A percentile compares a stretch with the other conserved stretches of the same genome.
Conservation (phyloP, 2,888 invertebrate species). For the Panzeria rudis region DNA sequence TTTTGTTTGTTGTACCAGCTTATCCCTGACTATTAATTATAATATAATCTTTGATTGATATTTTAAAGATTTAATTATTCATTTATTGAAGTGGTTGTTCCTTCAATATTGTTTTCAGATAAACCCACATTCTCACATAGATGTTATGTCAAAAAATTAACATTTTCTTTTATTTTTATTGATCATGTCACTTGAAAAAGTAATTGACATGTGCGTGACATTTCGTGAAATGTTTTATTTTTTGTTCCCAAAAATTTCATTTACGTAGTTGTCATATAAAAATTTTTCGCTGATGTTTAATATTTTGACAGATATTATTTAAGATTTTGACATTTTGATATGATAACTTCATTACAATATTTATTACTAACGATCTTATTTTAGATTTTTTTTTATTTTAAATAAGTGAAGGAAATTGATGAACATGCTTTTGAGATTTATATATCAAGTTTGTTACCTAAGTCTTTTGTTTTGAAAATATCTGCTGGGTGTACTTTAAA, state of each 20-base stretch:
- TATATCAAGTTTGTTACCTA: slow-evolving; percentile 8
- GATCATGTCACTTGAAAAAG: slow-evolving; percentile 59
- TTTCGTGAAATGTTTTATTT: slow-evolving; percentile 51
- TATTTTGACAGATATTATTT: slow-evolving; percentile 73
- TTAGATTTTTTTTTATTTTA: slow-evolving; percentile 26
- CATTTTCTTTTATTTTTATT: slow-evolving; percentile 55
- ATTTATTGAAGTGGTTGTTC: background rate
- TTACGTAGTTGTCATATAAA: background rate
- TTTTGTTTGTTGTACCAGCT: background rate
- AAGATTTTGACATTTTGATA: slow-evolving; percentile 80
- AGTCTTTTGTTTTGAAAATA: slow-evolving; percentile 8
- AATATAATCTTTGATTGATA: background rate
- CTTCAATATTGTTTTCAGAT: slow-evolving; percentile 7
- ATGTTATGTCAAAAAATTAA: slow-evolving; percentile 41
- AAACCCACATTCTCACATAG: slow-evolving; percentile 51
- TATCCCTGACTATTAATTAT: background rate
- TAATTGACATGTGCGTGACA: slow-evolving; percentile 71
- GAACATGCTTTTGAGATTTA: background rate
- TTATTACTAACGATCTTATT: background rate
- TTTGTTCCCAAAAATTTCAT: background rate
- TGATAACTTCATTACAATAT: slow-evolving; percentile 80
- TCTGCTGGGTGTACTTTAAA: background rate
- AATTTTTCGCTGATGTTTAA: slow-evolving; percentile 26
- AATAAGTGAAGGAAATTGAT: background rate
- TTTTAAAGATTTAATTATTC: background rate